These are phyloP conservation scores for Cassiopea xamachana DNA, from an alignment of 30 jellyfish, hydroid and myxozoan genomes.

Conservation along the genomic window DNA sequence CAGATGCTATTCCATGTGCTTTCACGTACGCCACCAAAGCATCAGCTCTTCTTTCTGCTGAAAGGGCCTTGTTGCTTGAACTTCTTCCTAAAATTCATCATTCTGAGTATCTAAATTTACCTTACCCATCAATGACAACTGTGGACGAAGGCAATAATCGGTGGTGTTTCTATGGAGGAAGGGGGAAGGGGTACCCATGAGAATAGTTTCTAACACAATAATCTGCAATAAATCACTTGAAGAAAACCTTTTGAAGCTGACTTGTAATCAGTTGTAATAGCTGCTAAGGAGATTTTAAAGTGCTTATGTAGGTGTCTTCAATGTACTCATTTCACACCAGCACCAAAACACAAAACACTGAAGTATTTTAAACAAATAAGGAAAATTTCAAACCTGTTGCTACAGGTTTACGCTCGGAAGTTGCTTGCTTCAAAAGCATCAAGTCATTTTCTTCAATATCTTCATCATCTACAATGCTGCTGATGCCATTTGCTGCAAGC, in stretches of 20 bases:
- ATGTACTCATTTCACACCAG: no score
- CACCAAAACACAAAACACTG: no score
- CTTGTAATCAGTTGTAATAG: no score
- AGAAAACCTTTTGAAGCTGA: no score
- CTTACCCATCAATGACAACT: neutral
- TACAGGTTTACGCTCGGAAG: slow-evolving; percentile 23
- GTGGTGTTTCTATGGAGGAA: no score
- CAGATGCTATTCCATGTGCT: slow-evolving; percentile 71
- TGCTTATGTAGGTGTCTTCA: no score
- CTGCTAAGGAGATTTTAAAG: no score
- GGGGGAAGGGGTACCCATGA: no score
- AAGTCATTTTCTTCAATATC: slow-evolving; percentile 21
- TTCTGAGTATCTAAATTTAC: neutral
- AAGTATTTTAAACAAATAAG: no score
- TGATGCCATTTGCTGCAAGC: slow-evolving; percentile 88
- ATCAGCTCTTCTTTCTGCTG: slow-evolving; percentile 62
- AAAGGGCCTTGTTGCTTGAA: slow-evolving; percentile 22
- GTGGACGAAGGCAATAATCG: no score
- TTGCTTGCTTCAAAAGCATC: neutral
- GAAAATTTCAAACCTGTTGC: slow-evolving; percentile 25
- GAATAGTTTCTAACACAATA: no score
- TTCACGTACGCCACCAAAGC: slow-evolving; percentile 55
- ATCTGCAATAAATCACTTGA: no score
- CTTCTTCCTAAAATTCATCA: slow-evolving; percentile 42
- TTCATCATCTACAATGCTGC: slow-evolving; percentile 57